A percentile compares a stretch with the other conserved stretches of the same genome.
These are phyloP conservation scores for Drosophila meridiana DNA, from an alignment of 2,888 invertebrate genomes.

Conservation along the genomic window DNA sequence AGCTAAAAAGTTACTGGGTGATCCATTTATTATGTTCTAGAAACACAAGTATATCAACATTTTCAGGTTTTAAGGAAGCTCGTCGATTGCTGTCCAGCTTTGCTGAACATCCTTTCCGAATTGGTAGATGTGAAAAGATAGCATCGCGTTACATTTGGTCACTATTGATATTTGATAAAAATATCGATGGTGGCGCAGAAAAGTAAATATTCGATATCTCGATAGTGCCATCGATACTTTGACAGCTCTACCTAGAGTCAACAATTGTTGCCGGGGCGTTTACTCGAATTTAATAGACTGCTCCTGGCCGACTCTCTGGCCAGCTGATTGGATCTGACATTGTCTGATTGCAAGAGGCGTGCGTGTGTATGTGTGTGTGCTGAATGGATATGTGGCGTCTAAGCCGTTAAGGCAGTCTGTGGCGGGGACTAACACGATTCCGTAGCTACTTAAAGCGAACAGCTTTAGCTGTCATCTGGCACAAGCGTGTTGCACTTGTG, in stretches of 20 bases:
- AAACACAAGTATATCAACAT: no score
- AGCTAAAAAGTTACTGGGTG: no score
- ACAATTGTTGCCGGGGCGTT: conserved; percentile 50
- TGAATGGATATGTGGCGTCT: conserved; percentile 19
- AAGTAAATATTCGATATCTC: no score
- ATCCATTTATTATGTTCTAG: no score
- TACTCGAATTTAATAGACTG: conserved; percentile 55
- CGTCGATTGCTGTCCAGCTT: no score
- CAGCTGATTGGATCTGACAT: conserved; percentile 69
- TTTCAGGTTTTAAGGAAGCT: no score
- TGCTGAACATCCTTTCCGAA: no score
- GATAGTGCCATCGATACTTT: no score
- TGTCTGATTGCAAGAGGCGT: conserved; percentile 48
- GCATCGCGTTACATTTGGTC: no score
- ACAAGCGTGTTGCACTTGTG: conserved; percentile 48
- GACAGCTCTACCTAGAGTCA: conserved; percentile 12
- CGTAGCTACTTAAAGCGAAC: conserved; percentile 59
- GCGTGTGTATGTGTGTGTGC: neutral
- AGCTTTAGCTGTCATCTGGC: conserved; percentile 36
- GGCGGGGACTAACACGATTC: conserved; percentile 28
- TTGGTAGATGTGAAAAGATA: no score
- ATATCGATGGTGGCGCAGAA: no score
- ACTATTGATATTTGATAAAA: no score
- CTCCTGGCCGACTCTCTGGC: neutral
- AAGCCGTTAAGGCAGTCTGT: conserved; percentile 28